These are phyloP conservation scores for Pedicia rivosa DNA, from an alignment of 2,888 invertebrate species.

Conservation along the genomic window DNA sequence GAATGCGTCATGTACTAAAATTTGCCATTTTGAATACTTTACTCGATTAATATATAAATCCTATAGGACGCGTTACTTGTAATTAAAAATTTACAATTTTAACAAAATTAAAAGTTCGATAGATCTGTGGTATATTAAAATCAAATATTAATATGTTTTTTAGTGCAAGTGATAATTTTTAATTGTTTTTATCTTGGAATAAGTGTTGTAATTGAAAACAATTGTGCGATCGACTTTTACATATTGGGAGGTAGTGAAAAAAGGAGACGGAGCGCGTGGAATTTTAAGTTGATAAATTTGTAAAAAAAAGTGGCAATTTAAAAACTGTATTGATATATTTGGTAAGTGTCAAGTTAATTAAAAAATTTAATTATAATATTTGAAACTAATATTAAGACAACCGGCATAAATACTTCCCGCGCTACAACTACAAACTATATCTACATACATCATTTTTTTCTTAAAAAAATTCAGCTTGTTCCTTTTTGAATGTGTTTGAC, in stretches of 20 bases:
- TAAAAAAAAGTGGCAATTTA: conserved; percentile 1
- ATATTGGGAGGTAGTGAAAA: conserved; percentile 2
- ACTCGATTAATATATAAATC: conserved; percentile 5
- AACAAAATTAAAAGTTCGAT: conserved; percentile 1
- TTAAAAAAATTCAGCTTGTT: no score
- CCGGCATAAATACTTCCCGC: conserved; percentile 5
- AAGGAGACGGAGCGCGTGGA: conserved; percentile 8
- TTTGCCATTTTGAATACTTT: conserved; percentile 2
- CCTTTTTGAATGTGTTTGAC: no score
- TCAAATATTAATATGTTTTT: background rate
- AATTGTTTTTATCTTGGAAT: conserved; percentile 3
- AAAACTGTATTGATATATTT: background rate
- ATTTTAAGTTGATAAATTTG: background rate
- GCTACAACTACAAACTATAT: no score
- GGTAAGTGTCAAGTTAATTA: no score
- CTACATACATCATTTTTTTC: no score
- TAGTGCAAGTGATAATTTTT: conserved; percentile 4
- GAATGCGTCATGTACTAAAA: conserved; percentile 6
- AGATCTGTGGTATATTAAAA: conserved; percentile 2
- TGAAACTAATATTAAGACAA: background rate
- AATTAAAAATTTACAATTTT: conserved; percentile 4
- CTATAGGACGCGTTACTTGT: conserved; percentile 6
- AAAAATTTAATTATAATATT: no score
- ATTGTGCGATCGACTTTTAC: conserved; percentile 3
- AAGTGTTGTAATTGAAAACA: conserved; percentile 1